Evolutionary conservation across 30 jellyfish, hydroid and myxozoan genomes (phyloP), one percentile per base, ranked within the genome.

Genomic region (Aurelia sp.): DNA sequence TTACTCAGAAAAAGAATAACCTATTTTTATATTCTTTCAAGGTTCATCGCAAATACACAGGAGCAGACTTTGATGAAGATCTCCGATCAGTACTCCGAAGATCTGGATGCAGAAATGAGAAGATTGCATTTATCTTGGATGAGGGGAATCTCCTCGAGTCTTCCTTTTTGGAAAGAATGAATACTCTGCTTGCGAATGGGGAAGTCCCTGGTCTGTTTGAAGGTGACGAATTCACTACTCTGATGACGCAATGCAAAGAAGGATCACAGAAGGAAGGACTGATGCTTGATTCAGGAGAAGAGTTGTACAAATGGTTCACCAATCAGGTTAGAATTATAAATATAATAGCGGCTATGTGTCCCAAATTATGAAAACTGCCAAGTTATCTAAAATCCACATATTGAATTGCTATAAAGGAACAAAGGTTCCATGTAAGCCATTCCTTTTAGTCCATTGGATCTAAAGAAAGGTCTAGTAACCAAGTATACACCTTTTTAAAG

Each of bases 121-220:
- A 96, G 89, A 96, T 96, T 55, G 98, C 98, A n/a, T 91, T 96
- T 69, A 91, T 96, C 57, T 71, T 96, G 96, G 99, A 96, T 68
- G 99, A 96, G 81, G 96, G 99, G 58, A 96, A 91, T 73, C 84
- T 91, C 66, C 93, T 96, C 4, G 98, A 91, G 55, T 96, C 99
- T 12, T 90, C 98, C 6, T 96, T 96, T 86, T 62, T 96, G 27
- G 99, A 96, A 62, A 78, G 99, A 78, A 91, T 96, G 98, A 96
- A 90, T 85, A 90, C 99, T n/a, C 68, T 96, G 63, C 96, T 96
- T 74, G 98, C 99, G 0, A 96, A 91, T 80, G 99, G 99, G 60
- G 99, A 91, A 78, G 99, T 95, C 15, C 99, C 99, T 77, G 99
- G 99, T 70, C 85, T 95, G 55, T 95, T 95, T 81, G 99, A 95